Evolutionary conservation across 2,888 invertebrate genomes (phyloP), one percentile per base, ranked within the genome.

Genomic region (Platycheirus rosarum): DNA sequence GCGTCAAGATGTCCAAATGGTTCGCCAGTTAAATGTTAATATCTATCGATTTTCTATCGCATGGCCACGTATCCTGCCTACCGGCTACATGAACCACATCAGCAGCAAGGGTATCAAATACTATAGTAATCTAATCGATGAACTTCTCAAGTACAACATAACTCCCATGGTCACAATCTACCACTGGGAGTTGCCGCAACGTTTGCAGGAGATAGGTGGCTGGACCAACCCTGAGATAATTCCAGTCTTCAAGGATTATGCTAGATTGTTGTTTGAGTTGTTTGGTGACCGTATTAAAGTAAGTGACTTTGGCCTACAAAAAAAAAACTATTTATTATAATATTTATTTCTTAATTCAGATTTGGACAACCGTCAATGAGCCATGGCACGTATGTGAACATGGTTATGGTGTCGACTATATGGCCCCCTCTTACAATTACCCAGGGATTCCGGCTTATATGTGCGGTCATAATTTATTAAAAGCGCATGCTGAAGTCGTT

Each of bases 361-460:
- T 92, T 76, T 96, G 96, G 95, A 93, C 95, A 9, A 96, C 96
- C 0, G 93, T 96, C 85, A 96, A 96, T 87, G 96, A 96, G 87
- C 95, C 95, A 1, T 90, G 91, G 91, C 90, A 91, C 84, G 87
- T 91, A 44, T 91, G 91, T 53, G 91, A 91, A 60, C 90, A 90
- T 65, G 88, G 89, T 16, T 91, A 89, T 74, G 93, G 93, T 1
- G 92, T 92, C 20, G 92, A 92, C 35, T 93, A 92, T 86, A 90
- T 93, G 88, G 93, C 93, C 0, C 93, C 93, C 0, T 91, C 92
- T 0, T 88, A 93, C 77, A 92, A 93, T 85, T 92, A 92, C 13
- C 93, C 93, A 1, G 94, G 93, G 2, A 91, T 93, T 51, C 94
- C 93, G 0, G 92, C 93, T 78, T 96, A 96, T 87, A 89, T 93